Base-by-base conservation (phyloP, 2,888 invertebrate genomes). In the Dryadula phaetusa region DNA sequence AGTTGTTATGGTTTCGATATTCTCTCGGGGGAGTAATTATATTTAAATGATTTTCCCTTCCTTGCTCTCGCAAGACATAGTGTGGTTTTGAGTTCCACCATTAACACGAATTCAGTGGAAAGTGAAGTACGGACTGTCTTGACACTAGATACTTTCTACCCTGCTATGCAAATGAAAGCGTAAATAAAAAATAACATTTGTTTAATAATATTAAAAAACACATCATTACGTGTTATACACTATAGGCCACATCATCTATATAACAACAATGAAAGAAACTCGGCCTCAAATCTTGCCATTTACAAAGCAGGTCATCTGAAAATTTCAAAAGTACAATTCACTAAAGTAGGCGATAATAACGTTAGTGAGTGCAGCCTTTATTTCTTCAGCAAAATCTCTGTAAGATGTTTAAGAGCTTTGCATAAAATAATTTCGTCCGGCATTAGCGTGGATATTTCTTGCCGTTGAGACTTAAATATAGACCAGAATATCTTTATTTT, bases 381-480 rank as follows among this genome's bases (percentile, higher is more conserved):
- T 54, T 54, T 54, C 54, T 37, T 54, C 20, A 37, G 54, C 54
- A 14, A 37, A 54, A 54, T 54, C 37, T 54, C 54, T 54, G 37
- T 54, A 37, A 54, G 37, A 54, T 37, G 54, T 54, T 54, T 54
- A 54, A 54, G 34, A 54, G 54, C 54, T 54, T 54, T 54, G 37
- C 54, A 54, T 54, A 54, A 54, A 54, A 54, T 37, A 54, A 54
- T 54, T 54, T 54, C 37, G n/a, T 22, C 54, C 37, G 54, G 20
- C 37, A 54, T 54, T 54, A 37, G 54, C 54, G 14, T 7, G 54
- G 54, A 20, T 52, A 52, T 54, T 54, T 54, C 54, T 37, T 20
- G 20, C 20, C 54, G 37, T 22, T 37, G 20, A 54, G 47, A 12
- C 37, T 54, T 37, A 54, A 54, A 54, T 54, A 37, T 37, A 37